Evolutionary conservation across 2,113 vertebrate genomes (phyloP), one percentile per base, ranked within the genome.

Genomic region (Amblyopsis rosae): DNA sequence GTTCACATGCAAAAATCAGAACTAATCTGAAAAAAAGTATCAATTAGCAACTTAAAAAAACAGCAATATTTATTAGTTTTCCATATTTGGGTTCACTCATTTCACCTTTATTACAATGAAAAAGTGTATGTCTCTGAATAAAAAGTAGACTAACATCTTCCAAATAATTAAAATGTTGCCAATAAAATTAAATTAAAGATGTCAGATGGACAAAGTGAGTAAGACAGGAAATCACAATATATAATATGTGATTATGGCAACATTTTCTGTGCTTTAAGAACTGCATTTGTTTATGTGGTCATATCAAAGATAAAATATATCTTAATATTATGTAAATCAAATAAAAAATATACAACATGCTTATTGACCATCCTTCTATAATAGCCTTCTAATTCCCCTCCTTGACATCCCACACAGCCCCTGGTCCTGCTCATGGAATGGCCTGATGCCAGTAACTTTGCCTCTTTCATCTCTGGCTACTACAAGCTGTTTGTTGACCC

Each of bases 341-440:
- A 61, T 53, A 71, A 76, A 79, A 69, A 57, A 51, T 67, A 33
- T 74, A 76, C 80, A 67, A 69, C 81, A 80, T 80, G 19, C 76
- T 83, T 4, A 83, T 83, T 45, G 69, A 50, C 69, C 81, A 79
- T 26, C 26, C n/a, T n/a, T 26, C 2, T 26, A 3, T 26, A 82
- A 75, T 19, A 69, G 67, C 78, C 68, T 82, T 56, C 80, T 80
- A 79, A 75, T 80, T 68, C 71, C 70, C 68, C 64, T 81, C 65
- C 59, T 46, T 83, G 26, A 67, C 51, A 79, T 68, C 56, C 48
- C 74, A 80, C 84, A 49, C 89, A 99, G 97, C 95, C 98, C 0
- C 88, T 99, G 83, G 95, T 99, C 70, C 80, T 99, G 81, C 93
- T 98, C 75, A 98, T 99, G 98, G 98, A 99, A 89, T 99, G 97